phyloP scores from a whole-genome alignment of 1,140 invertebrate species.

The Bombus superbus region DNA sequence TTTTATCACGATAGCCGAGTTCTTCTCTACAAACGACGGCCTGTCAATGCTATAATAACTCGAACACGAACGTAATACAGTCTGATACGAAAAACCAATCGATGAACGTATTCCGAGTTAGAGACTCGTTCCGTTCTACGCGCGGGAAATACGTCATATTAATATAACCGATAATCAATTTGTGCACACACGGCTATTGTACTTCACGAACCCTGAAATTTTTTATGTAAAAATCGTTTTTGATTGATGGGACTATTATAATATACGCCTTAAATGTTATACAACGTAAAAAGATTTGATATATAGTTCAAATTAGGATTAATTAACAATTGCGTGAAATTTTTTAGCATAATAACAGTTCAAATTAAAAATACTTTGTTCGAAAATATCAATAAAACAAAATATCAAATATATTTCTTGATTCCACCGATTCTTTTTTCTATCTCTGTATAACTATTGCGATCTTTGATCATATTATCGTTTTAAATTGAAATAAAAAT shows the following conservation, averaged over 20 bases:
- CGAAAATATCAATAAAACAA: background rate
- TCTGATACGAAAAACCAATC: slow-evolving; percentile 43
- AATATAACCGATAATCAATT: background rate
- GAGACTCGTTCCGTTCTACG: slow-evolving; percentile 2
- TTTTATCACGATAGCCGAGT: background rate
- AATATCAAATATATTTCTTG: background rate
- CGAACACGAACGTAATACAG: slow-evolving; percentile 13
- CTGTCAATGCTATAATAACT: background rate
- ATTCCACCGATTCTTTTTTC: background rate
- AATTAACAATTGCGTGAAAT: background rate
- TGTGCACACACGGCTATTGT: background rate
- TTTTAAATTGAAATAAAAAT: too few relatives aligned
- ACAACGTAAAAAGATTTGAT: too few relatives aligned
- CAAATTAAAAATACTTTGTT: background rate
- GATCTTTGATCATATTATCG: background rate
- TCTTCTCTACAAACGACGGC: background rate
- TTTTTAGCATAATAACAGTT: background rate
- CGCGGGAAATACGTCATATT: slow-evolving; percentile 47
- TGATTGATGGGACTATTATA: background rate
- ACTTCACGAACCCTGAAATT: background rate
- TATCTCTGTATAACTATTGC: background rate
- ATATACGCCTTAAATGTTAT: background rate
- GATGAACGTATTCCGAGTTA: slow-evolving; percentile 27
- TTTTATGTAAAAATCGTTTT: background rate
- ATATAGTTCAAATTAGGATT: too few relatives aligned